These are phyloP conservation scores for Caenorhabditis plicata DNA, from an alignment of 2,888 invertebrate species.

Conservation along the genomic window DNA sequence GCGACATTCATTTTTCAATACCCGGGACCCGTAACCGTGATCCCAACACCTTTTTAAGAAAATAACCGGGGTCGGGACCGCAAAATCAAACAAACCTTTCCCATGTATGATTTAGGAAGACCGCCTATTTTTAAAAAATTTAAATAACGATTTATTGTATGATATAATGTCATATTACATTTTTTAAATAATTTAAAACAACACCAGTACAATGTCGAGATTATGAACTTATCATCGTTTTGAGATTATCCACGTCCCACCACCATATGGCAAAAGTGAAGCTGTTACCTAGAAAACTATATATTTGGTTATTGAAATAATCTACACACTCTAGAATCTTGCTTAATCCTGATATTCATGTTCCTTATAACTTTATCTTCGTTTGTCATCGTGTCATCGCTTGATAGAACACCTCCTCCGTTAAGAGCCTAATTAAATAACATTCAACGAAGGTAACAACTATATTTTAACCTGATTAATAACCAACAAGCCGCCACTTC, in stretches of 20 bases:
- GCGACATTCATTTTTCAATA: too few relatives aligned
- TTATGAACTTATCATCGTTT: constrained; percentile 31
- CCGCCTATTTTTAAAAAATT: too few relatives aligned
- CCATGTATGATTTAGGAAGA: too few relatives aligned
- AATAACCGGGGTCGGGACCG: too few relatives aligned
- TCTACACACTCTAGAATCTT: constrained; percentile 35
- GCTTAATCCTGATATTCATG: constrained; percentile 47
- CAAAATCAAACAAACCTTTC: too few relatives aligned
- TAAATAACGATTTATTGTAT: too few relatives aligned
- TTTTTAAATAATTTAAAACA: neutral
- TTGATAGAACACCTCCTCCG: constrained; percentile 44
- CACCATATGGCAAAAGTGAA: constrained; percentile 41
- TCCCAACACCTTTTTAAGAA: too few relatives aligned
- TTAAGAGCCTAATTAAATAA: constrained; percentile 32
- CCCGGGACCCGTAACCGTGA: too few relatives aligned
- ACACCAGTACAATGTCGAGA: constrained; percentile 27
- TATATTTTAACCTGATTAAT: constrained; percentile 64
- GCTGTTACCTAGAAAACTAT: constrained; percentile 33
- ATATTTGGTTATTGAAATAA: neutral
- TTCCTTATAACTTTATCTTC: constrained; percentile 42
- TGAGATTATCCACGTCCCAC: constrained; percentile 51
- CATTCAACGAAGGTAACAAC: neutral
- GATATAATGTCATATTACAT: too few relatives aligned
- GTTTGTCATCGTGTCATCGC: constrained; percentile 41
- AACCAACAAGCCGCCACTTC: constrained; percentile 66